Conservation (phyloP, 1,140 invertebrate genomes). For the Formica exsecta region DNA sequence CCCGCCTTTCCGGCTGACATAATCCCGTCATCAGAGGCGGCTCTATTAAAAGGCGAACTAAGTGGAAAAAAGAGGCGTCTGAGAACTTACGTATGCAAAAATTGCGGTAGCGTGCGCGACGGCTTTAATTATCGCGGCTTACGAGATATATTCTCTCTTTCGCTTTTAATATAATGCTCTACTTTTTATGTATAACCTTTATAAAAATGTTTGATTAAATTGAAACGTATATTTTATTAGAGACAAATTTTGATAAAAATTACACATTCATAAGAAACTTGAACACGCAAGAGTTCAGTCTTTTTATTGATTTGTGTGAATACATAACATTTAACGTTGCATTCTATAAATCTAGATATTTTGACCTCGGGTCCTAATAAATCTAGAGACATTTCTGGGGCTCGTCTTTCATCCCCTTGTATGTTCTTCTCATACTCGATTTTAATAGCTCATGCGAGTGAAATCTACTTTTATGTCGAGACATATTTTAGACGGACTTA, state of each 20-base stretch:
- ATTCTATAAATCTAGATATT: neutral
- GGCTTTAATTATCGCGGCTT: conserved; percentile 3
- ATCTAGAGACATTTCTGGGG: conserved; percentile 19
- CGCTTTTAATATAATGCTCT: neutral
- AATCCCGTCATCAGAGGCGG: conserved; percentile 72
- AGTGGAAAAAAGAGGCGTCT: conserved; percentile 22
- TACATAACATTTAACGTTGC: neutral
- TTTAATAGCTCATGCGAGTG: conserved; percentile 67
- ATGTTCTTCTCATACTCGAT: conserved; percentile 79
- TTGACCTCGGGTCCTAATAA: neutral
- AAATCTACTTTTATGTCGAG: conserved; percentile 43
- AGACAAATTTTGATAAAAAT: conserved; percentile 13
- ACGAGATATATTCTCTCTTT: too few species aligned
- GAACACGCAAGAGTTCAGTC: neutral
- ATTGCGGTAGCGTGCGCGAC: neutral
- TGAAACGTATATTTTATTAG: neutral
- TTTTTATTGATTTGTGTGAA: neutral
- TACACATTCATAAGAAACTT: neutral
- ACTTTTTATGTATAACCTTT: neutral
- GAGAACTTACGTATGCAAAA: neutral
- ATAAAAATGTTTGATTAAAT: neutral
- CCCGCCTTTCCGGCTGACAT: conserved; percentile 80
- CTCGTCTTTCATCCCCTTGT: conserved; percentile 61
- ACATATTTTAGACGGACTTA: conserved; percentile 61
- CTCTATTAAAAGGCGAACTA: conserved; percentile 31